Base-by-base conservation (phyloP, 53 echinoderm and acorn worm genomes). In the Actinopyga echinites region DNA sequence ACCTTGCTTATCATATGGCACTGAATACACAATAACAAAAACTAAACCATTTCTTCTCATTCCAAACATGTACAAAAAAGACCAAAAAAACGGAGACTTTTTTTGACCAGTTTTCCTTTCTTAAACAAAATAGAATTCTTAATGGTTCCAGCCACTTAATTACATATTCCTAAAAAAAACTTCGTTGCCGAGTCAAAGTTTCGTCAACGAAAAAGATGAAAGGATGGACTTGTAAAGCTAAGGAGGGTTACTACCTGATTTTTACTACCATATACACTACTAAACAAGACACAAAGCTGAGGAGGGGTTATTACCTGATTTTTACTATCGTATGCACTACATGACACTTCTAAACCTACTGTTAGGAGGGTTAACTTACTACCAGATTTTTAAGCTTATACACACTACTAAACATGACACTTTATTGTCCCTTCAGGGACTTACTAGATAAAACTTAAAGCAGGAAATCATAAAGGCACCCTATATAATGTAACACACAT, bases 71-170 rank as follows among this genome's bases (percentile, higher is more conserved):
- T 69, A 69, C 69, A 69, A 69, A 69, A 69, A 26, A 38, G 4
- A 12, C 5, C 1, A 49, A 24, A 42, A 24, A 42, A 69, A 42
- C n/a, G n/a, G n/a, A 24, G 44, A 69, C 38, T 24, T 42, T 69
- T 69, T 38, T 69, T 69, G 38, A n/a, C 49, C 49, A 49, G 49
- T 69, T 62, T 62, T 30, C 26, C 43, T 69, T 69, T 69, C 43
- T 44, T 69, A 42, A 64, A 69, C 69, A 69, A 69, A 69, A 69
- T 69, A 69, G 37, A 69, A 69, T 38, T 69, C 69, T 69, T 69
- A 65, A 69, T 69, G 69, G 69, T 69, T 42, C 69, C 69, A 69
- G 69, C 69, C 69, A 69, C 69, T 42, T 69, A 69, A 69, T 38
- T 44, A 24, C 43, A 69, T 69, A 69, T 44, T 42, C 44, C 43